Conservation (phyloP, 2,113 vertebrate genomes). For the Rutilus rutilus region DNA sequence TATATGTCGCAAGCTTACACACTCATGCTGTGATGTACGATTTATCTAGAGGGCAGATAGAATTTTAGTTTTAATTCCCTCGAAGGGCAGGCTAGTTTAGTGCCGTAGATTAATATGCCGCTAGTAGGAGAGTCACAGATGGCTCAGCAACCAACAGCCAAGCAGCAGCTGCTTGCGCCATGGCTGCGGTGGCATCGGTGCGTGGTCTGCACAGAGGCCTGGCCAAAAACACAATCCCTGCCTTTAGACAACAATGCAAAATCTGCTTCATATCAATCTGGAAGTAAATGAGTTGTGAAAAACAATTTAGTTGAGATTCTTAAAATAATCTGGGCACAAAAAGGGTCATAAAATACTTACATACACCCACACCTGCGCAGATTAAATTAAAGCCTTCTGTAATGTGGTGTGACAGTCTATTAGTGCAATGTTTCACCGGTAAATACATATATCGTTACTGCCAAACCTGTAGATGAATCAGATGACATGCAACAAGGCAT, state of each 20-base stretch:
- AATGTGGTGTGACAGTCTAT: not conserved
- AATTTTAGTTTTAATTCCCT: conserved; percentile 39
- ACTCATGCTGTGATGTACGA: not conserved
- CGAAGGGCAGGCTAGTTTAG: conserved; percentile 47
- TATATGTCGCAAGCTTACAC: conserved; percentile 26
- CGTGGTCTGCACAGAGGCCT: conserved; percentile 23
- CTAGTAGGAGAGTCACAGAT: conserved; percentile 41
- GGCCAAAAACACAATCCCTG: conserved; percentile 19
- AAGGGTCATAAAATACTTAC: conserved; percentile 8
- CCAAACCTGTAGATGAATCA: conserved; percentile 38
- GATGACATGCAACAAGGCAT: conserved; percentile 36
- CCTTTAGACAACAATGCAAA: not conserved
- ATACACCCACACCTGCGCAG: conserved; percentile 5
- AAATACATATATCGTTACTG: conserved; percentile 54
- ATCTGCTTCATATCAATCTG: conserved; percentile 26
- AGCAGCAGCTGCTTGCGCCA: conserved; percentile 43
- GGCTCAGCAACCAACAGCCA: conserved; percentile 32
- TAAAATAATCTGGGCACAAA: conserved; percentile 11
- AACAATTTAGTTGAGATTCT: conserved; percentile 12
- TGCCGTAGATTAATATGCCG: conserved; percentile 41
- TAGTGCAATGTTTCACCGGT: conserved; percentile 29
- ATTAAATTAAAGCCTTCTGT: conserved; percentile 2
- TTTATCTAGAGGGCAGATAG: conserved; percentile 24
- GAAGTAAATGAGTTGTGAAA: conserved; percentile 32
- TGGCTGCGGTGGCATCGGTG: conserved; percentile 30